Evolutionary conservation across 1,140 invertebrate species (phyloP).

Genomic region (Mylabris phalerata): DNA sequence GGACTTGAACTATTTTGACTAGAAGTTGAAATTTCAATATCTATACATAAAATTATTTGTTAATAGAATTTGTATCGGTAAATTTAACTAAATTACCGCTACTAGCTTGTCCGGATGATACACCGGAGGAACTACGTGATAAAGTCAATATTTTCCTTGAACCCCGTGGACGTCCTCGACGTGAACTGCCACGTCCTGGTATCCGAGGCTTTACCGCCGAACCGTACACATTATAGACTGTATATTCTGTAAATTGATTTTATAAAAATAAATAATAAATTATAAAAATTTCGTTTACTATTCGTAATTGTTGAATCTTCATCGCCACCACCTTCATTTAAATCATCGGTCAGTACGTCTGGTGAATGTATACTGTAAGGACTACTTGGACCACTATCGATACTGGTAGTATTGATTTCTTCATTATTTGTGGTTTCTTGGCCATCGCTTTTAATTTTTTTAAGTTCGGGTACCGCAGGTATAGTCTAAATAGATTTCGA

Average conservation of each 20-base stretch:
- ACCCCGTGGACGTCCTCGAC: slow-evolving; percentile 61
- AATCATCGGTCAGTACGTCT: slow-evolving; percentile 28
- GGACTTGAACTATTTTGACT: too few relatives aligned
- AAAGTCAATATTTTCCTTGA: slow-evolving; percentile 45
- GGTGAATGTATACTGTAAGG: slow-evolving; percentile 31
- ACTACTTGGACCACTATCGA: slow-evolving; percentile 34
- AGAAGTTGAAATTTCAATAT: too few relatives aligned
- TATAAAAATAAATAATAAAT: slow-evolving; percentile 7
- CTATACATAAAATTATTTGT: too few relatives aligned
- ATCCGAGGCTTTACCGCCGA: slow-evolving; percentile 44
- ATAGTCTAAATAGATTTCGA: slow-evolving; percentile 7
- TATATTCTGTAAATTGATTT: slow-evolving; percentile 28
- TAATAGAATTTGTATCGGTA: too few relatives aligned
- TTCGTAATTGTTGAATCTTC: slow-evolving; percentile 29
- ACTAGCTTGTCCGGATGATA: neutral
- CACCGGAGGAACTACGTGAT: neutral
- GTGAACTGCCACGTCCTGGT: slow-evolving; percentile 52
- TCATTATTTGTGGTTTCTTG: slow-evolving; percentile 12
- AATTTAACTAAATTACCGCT: slow-evolving; percentile 1
- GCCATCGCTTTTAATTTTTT: slow-evolving; percentile 16
- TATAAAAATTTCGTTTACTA: slow-evolving; percentile 18
- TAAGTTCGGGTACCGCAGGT: slow-evolving; percentile 10
- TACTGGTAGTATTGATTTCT: slow-evolving; percentile 7
- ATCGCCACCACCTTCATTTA: slow-evolving; percentile 27
- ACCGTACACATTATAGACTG: slow-evolving; percentile 36